Base-by-base conservation (phyloP, 2,888 invertebrate species). In the Euproctis similis region DNA sequence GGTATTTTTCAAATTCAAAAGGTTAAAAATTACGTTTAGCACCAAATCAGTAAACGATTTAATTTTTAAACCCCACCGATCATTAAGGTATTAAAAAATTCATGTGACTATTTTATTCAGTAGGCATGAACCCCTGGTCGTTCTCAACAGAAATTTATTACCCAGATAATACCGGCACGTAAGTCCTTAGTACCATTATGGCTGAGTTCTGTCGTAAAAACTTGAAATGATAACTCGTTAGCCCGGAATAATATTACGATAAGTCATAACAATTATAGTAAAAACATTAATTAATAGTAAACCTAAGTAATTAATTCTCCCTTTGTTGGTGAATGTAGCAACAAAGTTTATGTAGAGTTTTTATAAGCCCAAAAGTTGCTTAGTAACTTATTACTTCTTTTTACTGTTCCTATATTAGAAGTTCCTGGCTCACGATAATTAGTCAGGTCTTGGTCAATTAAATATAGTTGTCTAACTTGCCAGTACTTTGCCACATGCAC, bases 261-360 rank as follows among this genome's bases (percentile, higher is more conserved):
- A 27, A 26, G 21, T 19, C 20, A 14, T 25, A 29, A 23, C 17
- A 31, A 19, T 20, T 18, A 18, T 22, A 29, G 14, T 34, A 30
- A 36, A 21, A n/a, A 34, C 30, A 17, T 30, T 45, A 39, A 33
- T 40, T 34, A 11, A 5, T 4, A 12, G 38, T 24, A 33, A 31
- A 20, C 30, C 25, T 49, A 21, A 43, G 42, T 37, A 48, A 46
- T 45, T 49, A 41, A 51, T 41, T 27, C 29, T 30, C 22, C 42
- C 39, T 35, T 36, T n/a, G 29, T 30, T 44, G 44, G 47, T 45
- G 44, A 45, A 42, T 42, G 45, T 35, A 44, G 32, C 33, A 43
- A 38, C 39, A 39, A 21, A 57, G 34, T 51, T 49, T 55, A 53
- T 51, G 50, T 39, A 45, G 40, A 51, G 34, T 53, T 54, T 52